phyloP scores from a whole-genome alignment of 2,797 vertebrate genomes.

The Rhynchonycteris naso region DNA sequence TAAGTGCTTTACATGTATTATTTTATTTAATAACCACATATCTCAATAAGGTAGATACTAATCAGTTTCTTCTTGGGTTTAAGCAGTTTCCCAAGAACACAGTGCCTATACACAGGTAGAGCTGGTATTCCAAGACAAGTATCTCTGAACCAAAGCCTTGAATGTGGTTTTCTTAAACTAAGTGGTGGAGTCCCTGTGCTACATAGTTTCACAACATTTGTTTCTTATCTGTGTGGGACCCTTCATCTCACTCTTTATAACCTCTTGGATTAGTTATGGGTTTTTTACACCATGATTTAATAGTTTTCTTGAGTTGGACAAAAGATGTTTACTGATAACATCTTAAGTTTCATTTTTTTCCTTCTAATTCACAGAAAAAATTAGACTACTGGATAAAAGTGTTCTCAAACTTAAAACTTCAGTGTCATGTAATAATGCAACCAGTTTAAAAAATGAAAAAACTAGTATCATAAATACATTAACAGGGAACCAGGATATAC shows the following conservation, averaged over 20 bases:
- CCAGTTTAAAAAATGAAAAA: slow-evolving; percentile 7
- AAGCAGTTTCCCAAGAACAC: not conserved
- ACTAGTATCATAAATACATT: not conserved
- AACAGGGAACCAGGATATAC: not conserved
- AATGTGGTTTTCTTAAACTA: not conserved
- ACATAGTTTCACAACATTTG: not conserved
- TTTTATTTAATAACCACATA: not conserved
- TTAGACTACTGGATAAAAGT: not conserved
- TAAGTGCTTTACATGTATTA: not conserved
- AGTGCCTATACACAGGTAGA: not conserved
- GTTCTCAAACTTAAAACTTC: not conserved
- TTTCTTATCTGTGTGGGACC: not conserved
- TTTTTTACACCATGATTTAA: not conserved
- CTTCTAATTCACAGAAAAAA: slow-evolving; percentile 37
- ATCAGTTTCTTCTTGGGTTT: not conserved
- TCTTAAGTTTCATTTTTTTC: not conserved
- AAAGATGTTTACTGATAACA: not conserved
- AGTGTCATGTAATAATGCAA: not conserved
- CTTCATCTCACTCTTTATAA: not conserved
- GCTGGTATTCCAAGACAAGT: not conserved
- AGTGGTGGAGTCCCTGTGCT: not conserved
- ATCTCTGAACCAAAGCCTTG: not conserved
- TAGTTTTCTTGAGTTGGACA: not conserved
- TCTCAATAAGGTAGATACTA: not conserved
- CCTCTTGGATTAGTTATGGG: not conserved